Percentiles rank a stretch among this genome's conserved stretches.
Conservation (phyloP, 2,113 vertebrate species). For the Hippocampus mohnikei region DNA sequence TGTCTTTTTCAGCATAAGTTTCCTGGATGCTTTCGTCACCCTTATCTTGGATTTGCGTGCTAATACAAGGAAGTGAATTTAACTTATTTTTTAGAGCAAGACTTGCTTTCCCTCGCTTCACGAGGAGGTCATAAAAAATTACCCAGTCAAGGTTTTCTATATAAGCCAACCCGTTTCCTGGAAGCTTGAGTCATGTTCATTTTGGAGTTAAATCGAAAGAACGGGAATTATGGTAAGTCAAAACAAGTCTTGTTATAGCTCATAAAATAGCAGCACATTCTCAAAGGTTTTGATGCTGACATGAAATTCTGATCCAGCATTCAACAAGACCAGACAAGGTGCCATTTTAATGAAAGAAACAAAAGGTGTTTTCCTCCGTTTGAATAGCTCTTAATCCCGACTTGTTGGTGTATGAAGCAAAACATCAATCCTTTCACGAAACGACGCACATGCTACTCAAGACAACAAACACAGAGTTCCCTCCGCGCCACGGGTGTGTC, state of each 20-base stretch:
- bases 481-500: neutral
- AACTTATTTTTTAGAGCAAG: neutral
- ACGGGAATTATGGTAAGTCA: constrained; percentile 14
- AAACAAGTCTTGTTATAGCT: constrained; percentile 48
- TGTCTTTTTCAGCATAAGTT: too few species aligned
- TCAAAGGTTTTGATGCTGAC: constrained; percentile 64
- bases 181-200: neutral
- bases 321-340: neutral
- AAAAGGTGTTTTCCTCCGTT: neutral
- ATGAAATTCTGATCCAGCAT: neutral
- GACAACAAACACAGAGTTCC: neutral
- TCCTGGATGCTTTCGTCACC: too few species aligned
- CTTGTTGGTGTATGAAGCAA: neutral
- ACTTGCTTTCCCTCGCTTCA: neutral
- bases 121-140: neutral
- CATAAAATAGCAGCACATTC: constrained; percentile 53
- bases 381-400: neutral
- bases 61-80: neutral
- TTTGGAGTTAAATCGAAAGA: neutral
- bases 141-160: neutral
- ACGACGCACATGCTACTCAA: neutral
- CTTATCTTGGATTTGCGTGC: too few species aligned
- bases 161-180: neutral
- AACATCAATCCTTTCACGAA: neutral
- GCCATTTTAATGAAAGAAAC: neutral